phyloP scores from a whole-genome alignment of 2,113 vertebrate species.

The Triplophysa siluroides region DNA sequence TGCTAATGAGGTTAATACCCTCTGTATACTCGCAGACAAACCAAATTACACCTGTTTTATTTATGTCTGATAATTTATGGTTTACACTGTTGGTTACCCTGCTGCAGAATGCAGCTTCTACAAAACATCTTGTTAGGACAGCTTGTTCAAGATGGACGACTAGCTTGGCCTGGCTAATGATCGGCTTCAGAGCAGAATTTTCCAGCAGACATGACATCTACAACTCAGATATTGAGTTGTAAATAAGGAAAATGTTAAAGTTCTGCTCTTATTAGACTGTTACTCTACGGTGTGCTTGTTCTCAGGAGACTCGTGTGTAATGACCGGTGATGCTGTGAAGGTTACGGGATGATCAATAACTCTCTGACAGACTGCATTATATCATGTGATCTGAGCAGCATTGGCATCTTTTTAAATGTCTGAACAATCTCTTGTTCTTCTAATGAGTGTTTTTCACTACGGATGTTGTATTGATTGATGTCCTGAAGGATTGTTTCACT shows the following conservation, averaged over 20 bases:
- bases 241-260: background rate
- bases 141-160: no score
- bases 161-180: no score
- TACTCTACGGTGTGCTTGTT: background rate
- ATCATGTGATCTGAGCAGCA: constrained; percentile 8
- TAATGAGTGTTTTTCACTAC: constrained; percentile 39
- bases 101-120: no score
- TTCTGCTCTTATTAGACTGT: background rate
- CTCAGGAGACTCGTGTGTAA: background rate
- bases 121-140: no score
- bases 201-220: background rate
- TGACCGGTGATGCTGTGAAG: background rate
- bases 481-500: constrained; percentile 30
- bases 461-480: constrained; percentile 35
- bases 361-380: constrained; percentile 1
- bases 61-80: background rate
- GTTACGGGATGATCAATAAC: constrained; percentile 12
- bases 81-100: no score
- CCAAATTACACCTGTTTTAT: background rate
- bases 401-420: constrained; percentile 6
- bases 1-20: background rate
- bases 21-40: background rate
- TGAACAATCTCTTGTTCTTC: background rate
- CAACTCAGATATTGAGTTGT: background rate
- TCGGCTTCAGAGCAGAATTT: no score